These are phyloP conservation scores for Himalopsyche japonica DNA, from an alignment of 2,888 invertebrate genomes.

Conservation along the genomic window DNA sequence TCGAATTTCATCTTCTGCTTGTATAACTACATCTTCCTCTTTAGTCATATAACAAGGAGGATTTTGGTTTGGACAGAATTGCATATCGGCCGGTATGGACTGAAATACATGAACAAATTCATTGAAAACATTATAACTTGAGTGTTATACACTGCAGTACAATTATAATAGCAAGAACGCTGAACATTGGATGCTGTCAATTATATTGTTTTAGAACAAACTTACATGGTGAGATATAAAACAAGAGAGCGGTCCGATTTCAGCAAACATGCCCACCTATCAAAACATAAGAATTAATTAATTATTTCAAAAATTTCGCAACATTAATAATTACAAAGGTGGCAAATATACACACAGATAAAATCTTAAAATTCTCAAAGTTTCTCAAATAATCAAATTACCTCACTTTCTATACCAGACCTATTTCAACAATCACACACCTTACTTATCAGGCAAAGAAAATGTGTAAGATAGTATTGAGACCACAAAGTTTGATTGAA, in stretches of 20 bases:
- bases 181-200: neutral
- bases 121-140: slow-evolving; percentile 15
- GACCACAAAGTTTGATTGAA: too few relatives aligned
- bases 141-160: neutral
- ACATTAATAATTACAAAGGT: too few relatives aligned
- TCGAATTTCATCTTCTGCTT: slow-evolving; percentile 95
- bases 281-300: slow-evolving; percentile 41
- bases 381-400: too few relatives aligned
- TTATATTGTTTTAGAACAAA: slow-evolving; percentile 41
- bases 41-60: slow-evolving; percentile 98
- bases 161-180: too few relatives aligned
- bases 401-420: too few relatives aligned
- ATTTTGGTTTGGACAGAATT: slow-evolving; percentile 97
- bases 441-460: too few relatives aligned
- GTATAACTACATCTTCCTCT: slow-evolving; percentile 96
- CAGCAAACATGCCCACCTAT: slow-evolving; percentile 97
- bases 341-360: too few relatives aligned
- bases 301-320: too few relatives aligned
- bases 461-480: too few relatives aligned
- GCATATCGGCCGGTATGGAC: slow-evolving; percentile 99
- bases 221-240: slow-evolving; percentile 96
- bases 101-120: slow-evolving; percentile 50
- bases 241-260: slow-evolving; percentile 97
- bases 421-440: too few relatives aligned
- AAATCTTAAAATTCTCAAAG: too few relatives aligned